These are phyloP conservation scores for Odontophorus gujanensis DNA, from an alignment of 2,113 vertebrate genomes.

Conservation along the genomic window DNA sequence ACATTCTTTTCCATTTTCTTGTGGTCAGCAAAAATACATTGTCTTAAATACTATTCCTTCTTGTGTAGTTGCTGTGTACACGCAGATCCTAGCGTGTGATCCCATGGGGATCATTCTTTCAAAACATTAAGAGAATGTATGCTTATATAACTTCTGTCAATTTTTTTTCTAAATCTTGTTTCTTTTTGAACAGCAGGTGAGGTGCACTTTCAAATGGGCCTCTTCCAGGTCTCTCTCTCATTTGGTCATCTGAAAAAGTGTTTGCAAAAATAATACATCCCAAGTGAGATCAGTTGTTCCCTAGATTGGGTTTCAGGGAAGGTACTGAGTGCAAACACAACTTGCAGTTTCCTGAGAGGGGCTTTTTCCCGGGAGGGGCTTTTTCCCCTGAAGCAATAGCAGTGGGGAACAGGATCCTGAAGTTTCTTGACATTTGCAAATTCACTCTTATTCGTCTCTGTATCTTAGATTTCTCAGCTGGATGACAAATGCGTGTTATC, in stretches of 20 bases:
- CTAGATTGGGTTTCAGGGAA: background rate
- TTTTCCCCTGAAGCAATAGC: slow-evolving; percentile 53
- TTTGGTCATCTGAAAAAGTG: slow-evolving; percentile 2
- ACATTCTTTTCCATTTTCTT: background rate
- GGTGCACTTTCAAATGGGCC: background rate
- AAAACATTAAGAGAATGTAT: background rate
- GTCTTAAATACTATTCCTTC: background rate
- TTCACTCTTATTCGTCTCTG: slow-evolving; percentile 45
- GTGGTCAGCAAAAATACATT: background rate
- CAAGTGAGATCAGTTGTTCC: background rate
- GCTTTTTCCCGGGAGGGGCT: background rate
- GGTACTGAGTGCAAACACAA: background rate
- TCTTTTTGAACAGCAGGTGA: background rate
- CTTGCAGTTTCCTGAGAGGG: slow-evolving; percentile 3
- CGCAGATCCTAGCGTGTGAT: background rate
- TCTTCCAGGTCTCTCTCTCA: background rate
- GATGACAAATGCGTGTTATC: slow-evolving; percentile 63
- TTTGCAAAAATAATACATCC: background rate
- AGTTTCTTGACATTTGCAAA: slow-evolving; percentile 59
- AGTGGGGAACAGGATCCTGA: slow-evolving; percentile 5
- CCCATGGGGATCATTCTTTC: background rate
- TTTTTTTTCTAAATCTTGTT: background rate
- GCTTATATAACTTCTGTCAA: background rate
- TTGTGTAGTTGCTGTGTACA: background rate
- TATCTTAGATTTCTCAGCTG: slow-evolving; percentile 61